These are phyloP conservation scores for Cyclargus thomasi DNA, from an alignment of 1,140 invertebrate species.

Conservation along the genomic window DNA sequence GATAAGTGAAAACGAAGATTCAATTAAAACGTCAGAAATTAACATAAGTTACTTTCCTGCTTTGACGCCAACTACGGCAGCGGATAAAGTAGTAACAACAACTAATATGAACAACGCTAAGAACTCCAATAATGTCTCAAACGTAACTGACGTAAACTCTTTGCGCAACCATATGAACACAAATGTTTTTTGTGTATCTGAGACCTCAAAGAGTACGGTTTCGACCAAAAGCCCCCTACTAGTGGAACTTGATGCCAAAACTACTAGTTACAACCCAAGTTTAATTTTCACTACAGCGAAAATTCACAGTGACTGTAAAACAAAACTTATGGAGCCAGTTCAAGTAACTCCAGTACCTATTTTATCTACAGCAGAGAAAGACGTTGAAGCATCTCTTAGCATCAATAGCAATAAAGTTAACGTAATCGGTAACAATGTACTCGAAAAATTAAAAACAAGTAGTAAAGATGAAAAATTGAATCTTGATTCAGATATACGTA, in stretches of 20 bases:
- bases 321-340: conserved; percentile 51
- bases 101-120: conserved; percentile 26
- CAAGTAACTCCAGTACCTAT: conserved; percentile 57
- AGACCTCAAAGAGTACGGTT: conserved; percentile 29
- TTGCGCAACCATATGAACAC: conserved; percentile 61
- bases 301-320: conserved; percentile 59
- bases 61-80: conserved; percentile 23
- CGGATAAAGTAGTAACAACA: conserved; percentile 22
- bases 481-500: background rate
- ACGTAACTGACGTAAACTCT: conserved; percentile 27
- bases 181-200: conserved; percentile 42
- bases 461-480: conserved; percentile 8
- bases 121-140: conserved; percentile 24
- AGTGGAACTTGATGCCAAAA: conserved; percentile 51
- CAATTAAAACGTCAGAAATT: conserved; percentile 21
- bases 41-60: conserved; percentile 19
- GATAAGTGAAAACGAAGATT: conserved; percentile 33
- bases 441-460: background rate
- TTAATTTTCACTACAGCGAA: conserved; percentile 68
- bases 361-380: conserved; percentile 56
- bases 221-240: conserved; percentile 48
- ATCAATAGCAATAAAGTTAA: conserved; percentile 8
- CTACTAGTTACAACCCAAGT: conserved; percentile 36
- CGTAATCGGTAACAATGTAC: background rate
- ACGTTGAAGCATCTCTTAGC: conserved; percentile 15